phyloP scores from a whole-genome alignment of 2,888 invertebrate species.

The Drosophila maculinotata region DNA sequence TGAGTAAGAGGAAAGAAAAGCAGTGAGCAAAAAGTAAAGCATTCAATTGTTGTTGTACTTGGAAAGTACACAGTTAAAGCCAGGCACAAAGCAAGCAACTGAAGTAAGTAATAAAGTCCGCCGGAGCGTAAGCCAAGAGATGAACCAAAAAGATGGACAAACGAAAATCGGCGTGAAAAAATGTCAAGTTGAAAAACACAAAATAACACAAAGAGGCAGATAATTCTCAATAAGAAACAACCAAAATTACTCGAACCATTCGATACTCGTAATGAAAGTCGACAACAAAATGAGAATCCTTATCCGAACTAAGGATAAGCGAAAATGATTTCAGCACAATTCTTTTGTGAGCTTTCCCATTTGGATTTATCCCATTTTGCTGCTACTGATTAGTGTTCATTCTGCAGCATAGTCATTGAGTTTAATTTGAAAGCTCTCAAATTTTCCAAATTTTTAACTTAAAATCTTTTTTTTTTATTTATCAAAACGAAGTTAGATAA shows the following conservation, averaged over 20 bases:
- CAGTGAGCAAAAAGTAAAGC: conserved; percentile 12
- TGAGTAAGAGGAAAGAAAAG: conserved; percentile 17
- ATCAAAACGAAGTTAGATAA: no score
- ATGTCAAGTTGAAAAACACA: conserved; percentile 14
- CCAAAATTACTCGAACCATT: conserved; percentile 24
- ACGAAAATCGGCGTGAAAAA: conserved; percentile 36
- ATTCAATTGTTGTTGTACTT: conserved; percentile 21
- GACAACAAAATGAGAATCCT: conserved; percentile 13
- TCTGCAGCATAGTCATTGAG: neutral
- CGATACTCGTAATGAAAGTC: conserved; percentile 18
- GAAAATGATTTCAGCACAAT: conserved; percentile 11
- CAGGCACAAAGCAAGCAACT: conserved; percentile 18
- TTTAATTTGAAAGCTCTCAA: no score
- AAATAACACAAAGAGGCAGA: conserved; percentile 17
- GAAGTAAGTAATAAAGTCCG: conserved; percentile 73
- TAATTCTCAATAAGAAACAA: conserved; percentile 23
- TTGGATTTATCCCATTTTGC: conserved; percentile 2
- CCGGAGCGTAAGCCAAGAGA: conserved; percentile 40
- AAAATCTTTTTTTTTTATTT: no score
- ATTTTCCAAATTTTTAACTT: neutral
- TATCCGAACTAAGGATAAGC: conserved; percentile 8
- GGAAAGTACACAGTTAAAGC: conserved; percentile 20
- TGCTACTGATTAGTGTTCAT: neutral
- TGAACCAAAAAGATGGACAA: conserved; percentile 29
- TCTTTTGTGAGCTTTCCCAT: conserved; percentile 19